A percentile compares a stretch with the other conserved stretches of the same genome.
Evolutionary conservation across 2,113 vertebrate genomes (phyloP).

Genomic region (Cavia aperea): DNA sequence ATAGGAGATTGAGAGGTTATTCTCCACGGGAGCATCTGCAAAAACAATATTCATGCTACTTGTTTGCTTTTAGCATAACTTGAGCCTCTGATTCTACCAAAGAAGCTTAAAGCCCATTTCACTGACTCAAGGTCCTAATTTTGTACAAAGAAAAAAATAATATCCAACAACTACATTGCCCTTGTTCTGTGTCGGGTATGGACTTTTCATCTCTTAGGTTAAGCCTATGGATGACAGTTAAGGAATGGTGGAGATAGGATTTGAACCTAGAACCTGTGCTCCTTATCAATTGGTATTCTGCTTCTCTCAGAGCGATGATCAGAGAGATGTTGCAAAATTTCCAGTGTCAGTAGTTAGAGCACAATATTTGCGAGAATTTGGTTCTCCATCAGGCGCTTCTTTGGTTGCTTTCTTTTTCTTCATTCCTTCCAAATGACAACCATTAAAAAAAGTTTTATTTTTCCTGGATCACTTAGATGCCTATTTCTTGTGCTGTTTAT

Average conservation of each 20-base stretch:
- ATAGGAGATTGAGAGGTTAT: neutral
- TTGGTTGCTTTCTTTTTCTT: neutral
- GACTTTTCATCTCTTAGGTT: neutral
- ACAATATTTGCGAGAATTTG: neutral
- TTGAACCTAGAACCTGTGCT: neutral
- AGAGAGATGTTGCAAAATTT: neutral
- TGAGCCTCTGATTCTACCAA: neutral
- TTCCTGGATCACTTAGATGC: neutral
- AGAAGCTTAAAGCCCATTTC: neutral
- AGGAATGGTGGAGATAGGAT: neutral
- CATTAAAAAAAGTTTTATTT: neutral
- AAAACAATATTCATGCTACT: slow-evolving; percentile 35
- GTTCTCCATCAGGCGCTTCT: neutral
- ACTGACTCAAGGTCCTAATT: neutral
- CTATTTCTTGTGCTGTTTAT: neutral
- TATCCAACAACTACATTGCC: neutral
- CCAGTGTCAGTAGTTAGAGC: neutral
- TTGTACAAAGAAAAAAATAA: neutral
- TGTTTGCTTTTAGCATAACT: neutral
- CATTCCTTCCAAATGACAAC: neutral
- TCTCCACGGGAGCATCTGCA: slow-evolving; percentile 21
- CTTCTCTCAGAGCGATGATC: neutral
- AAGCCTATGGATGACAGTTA: neutral
- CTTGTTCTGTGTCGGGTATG: neutral
- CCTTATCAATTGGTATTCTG: neutral